Percentiles rank a stretch among this genome's conserved stretches.
Evolutionary conservation across 2,888 invertebrate genomes (phyloP).

Genomic region (Cyclophora albipunctata): DNA sequence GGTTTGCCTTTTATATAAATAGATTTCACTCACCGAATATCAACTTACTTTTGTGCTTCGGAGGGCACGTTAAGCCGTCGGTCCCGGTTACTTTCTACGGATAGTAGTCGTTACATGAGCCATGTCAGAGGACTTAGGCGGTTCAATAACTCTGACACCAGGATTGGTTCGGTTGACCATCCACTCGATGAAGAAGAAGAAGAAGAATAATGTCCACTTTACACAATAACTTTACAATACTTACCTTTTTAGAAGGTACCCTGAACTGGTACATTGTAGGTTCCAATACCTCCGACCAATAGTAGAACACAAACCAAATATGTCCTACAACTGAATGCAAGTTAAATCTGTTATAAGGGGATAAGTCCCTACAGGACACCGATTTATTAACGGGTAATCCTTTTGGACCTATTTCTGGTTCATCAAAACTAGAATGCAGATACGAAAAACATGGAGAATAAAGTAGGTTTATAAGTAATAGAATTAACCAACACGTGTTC

Average conservation of each 20-base stretch:
- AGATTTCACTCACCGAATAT: not conserved
- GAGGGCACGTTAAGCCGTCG: too few species aligned
- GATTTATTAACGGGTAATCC: conserved; percentile 23
- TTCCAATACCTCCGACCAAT: conserved; percentile 29
- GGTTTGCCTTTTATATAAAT: not conserved
- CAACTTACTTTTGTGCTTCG: too few species aligned
- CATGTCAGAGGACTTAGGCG: too few species aligned
- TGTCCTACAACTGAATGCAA: conserved; percentile 38
- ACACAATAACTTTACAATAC: conserved; percentile 5
- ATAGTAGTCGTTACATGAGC: too few species aligned
- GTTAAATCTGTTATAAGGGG: conserved; percentile 43
- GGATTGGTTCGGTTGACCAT: too few species aligned
- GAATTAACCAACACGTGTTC: too few species aligned
- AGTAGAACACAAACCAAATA: conserved; percentile 46
- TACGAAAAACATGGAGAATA: too few species aligned
- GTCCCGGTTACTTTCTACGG: too few species aligned
- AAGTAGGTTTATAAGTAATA: too few species aligned
- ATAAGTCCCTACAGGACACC: conserved; percentile 40
- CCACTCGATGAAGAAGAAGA: too few species aligned
- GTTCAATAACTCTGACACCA: too few species aligned
- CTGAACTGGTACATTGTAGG: conserved; percentile 22
- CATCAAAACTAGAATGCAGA: not conserved
- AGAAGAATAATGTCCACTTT: too few species aligned
- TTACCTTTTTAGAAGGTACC: conserved; percentile 33
- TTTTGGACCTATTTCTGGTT: conserved; percentile 16